Conservation (phyloP, 2,888 invertebrate species). For the Pheosia tremula region DNA sequence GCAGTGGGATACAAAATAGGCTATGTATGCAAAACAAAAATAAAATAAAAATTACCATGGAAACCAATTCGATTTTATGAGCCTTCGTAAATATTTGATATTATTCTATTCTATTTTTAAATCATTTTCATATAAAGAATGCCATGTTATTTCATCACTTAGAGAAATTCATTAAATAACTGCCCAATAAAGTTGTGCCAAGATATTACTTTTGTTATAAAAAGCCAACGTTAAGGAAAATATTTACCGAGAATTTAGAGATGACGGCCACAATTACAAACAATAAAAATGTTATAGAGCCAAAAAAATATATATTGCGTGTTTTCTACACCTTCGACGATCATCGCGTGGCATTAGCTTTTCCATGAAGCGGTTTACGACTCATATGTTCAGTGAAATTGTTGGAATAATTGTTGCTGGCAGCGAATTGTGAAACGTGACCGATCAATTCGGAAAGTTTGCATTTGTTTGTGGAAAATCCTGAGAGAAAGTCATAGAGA, state of each 20-base stretch:
- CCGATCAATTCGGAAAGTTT: slow-evolving; percentile 44
- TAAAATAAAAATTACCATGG: no score
- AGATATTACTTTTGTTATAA: background rate
- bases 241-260: slow-evolving; percentile 20
- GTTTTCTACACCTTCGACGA: slow-evolving; percentile 22
- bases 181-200: background rate
- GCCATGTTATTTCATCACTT: background rate
- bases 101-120: no score
- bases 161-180: background rate
- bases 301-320: background rate
- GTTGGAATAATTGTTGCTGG: slow-evolving; percentile 25
- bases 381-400: slow-evolving; percentile 27
- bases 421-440: slow-evolving; percentile 35
- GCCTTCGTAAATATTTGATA: no score
- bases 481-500: slow-evolving; percentile 9
- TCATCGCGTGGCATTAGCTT: slow-evolving; percentile 39
- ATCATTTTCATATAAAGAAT: no score
- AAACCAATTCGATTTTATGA: no score
- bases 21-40: no score
- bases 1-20: no score
- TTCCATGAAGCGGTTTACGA: slow-evolving; percentile 48
- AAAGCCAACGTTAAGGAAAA: slow-evolving; percentile 14
- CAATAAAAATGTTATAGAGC: background rate
- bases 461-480: slow-evolving; percentile 39
- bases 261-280: slow-evolving; percentile 1